phyloP scores from a whole-genome alignment of 2,113 vertebrate species.

The Melanerpes formicivorus region DNA sequence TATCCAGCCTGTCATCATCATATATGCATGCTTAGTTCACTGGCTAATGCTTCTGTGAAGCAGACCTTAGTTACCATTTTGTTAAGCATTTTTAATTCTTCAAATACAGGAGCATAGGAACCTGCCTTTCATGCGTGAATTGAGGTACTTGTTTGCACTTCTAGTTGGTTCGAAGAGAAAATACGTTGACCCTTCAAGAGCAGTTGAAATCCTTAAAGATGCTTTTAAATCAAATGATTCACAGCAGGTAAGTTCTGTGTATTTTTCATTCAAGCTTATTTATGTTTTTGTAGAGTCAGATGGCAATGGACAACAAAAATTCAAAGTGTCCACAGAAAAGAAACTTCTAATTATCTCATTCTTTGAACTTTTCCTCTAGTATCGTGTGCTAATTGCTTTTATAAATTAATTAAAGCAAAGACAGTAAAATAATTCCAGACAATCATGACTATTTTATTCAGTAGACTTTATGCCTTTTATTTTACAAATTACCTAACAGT shows the following conservation, averaged over 20 bases:
- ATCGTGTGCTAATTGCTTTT: background rate
- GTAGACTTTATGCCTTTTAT: background rate
- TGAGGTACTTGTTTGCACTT: slow-evolving; percentile 93
- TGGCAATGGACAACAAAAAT: background rate
- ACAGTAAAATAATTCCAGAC: background rate
- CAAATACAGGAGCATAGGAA: slow-evolving; percentile 91
- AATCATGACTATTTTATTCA: background rate
- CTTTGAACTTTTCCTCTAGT: background rate
- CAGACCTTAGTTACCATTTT: background rate
- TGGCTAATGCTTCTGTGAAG: background rate
- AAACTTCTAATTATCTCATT: background rate
- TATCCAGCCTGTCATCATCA: background rate
- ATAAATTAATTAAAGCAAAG: background rate
- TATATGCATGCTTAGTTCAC: background rate
- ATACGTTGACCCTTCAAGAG: slow-evolving; percentile 96
- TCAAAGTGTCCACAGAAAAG: background rate
- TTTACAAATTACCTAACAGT: background rate
- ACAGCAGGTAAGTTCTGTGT: slow-evolving; percentile 86
- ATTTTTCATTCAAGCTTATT: background rate
- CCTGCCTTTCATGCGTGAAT: slow-evolving; percentile 96
- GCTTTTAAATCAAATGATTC: slow-evolving; percentile 98
- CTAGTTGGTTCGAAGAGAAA: slow-evolving; percentile 97
- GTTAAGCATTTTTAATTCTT: slow-evolving; percentile 3
- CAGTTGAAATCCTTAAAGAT: slow-evolving; percentile 98
- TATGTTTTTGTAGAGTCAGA: background rate